phyloP scores from a whole-genome alignment of 64 coral and sea anemone species.

The Montipora cactus region DNA sequence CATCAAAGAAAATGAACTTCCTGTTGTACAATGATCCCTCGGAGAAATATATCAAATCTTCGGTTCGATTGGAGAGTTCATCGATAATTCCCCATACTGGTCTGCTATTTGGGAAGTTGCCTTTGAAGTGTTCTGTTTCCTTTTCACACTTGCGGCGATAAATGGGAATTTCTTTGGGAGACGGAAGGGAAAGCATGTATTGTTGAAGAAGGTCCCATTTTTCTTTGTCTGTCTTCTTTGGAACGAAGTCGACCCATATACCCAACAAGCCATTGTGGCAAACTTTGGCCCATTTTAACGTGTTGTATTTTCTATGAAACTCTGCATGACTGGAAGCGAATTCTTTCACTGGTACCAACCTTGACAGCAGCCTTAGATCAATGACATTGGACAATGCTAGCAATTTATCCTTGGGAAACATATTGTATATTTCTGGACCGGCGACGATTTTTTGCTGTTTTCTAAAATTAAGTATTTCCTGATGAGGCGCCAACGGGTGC shows the following conservation, averaged over 20 bases:
- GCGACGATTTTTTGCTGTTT: background rate
- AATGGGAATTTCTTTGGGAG: conserved; percentile 21
- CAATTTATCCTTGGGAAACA: conserved; percentile 42
- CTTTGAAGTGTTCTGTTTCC: conserved; percentile 14
- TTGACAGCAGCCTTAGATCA: conserved; percentile 80
- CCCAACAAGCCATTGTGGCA: conserved; percentile 91
- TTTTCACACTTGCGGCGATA: conserved; percentile 71
- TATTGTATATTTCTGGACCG: conserved; percentile 82
- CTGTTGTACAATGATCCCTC: conserved; percentile 88
- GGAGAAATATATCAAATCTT: conserved; percentile 89
- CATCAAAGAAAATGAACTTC: conserved; percentile 71
- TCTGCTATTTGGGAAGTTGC: background rate
- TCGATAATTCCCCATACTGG: conserved; percentile 87
- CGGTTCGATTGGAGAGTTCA: conserved; percentile 66
- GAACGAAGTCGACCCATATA: conserved; percentile 83
- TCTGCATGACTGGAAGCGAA: conserved; percentile 64
- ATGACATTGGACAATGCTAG: conserved; percentile 88
- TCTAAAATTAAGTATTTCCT: conserved; percentile 72
- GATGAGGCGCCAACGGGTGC: conserved; percentile 89
- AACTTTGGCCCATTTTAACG: conserved; percentile 60
- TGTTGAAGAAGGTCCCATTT: conserved; percentile 43
- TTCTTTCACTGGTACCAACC: conserved; percentile 81
- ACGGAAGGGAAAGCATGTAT: background rate
- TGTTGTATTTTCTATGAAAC: conserved; percentile 51
- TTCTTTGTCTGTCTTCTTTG: conserved; percentile 35